These are phyloP conservation scores for Cancer borealis DNA, from an alignment of 2,888 invertebrate species.

Conservation along the genomic window DNA sequence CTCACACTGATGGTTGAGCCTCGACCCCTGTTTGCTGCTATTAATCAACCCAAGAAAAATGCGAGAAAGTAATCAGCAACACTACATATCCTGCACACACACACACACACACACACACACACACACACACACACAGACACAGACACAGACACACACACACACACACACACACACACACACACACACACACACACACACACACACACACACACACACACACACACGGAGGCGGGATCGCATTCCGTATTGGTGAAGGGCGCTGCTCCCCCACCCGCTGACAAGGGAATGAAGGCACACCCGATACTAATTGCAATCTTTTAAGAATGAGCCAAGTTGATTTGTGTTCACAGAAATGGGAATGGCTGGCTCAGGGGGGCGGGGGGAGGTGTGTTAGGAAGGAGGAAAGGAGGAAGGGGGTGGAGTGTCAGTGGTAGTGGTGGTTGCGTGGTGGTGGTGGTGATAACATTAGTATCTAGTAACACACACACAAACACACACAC, in stretches of 20 bases:
- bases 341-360: background rate
- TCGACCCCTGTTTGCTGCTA: background rate
- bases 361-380: background rate
- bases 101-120: slow-evolving; percentile 30
- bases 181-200: slow-evolving; percentile 26
- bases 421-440: background rate
- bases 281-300: background rate
- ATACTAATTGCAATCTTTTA: background rate
- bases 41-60: background rate
- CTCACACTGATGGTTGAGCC: background rate
- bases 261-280: background rate
- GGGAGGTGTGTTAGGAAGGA: background rate
- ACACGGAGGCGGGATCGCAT: background rate
- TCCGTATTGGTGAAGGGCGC: background rate
- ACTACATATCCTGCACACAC: background rate
- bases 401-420: background rate
- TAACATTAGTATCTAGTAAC: background rate
- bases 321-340: slow-evolving; percentile 31
- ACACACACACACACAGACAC: background rate
- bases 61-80: background rate
- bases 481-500: background rate
- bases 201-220: slow-evolving; percentile 32
- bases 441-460: background rate
- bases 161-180: slow-evolving; percentile 26
- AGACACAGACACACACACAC: background rate